Percentiles rank a stretch among this genome's conserved stretches.
Conservation (phyloP, 2,888 invertebrate genomes). For the Orchesellides sinensis region DNA sequence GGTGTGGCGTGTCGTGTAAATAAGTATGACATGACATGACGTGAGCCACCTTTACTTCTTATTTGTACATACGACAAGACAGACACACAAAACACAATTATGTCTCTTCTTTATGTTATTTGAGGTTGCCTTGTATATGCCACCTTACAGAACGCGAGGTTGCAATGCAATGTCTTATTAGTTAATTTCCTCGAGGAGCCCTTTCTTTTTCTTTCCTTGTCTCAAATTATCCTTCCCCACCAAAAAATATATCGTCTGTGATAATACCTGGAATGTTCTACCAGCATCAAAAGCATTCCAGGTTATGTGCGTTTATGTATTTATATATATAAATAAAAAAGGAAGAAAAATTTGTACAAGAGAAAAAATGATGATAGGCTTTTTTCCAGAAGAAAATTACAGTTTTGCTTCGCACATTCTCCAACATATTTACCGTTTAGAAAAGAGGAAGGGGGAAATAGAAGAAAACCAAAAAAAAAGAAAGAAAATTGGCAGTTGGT, state of each 20-base stretch:
- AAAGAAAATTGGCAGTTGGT: constrained; percentile 67
- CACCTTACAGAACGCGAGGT: no score
- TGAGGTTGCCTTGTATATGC: no score
- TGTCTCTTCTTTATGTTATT: not conserved
- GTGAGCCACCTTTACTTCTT: constrained; percentile 38
- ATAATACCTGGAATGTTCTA: constrained; percentile 39
- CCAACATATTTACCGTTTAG: no score
- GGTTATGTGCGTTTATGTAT: not conserved
- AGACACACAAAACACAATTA: not conserved
- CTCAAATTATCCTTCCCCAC: constrained; percentile 57
- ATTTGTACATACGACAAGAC: no score
- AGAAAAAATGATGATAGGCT: constrained; percentile 47
- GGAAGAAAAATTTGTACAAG: not conserved
- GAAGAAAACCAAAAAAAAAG: no score
- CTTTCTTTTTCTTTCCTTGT: no score
- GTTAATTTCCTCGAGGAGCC: constrained; percentile 50
- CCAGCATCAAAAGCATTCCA: constrained; percentile 16
- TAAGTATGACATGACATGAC: constrained; percentile 62
- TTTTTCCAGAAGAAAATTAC: constrained; percentile 53
- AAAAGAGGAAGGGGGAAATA: constrained; percentile 38
- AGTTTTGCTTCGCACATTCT: constrained; percentile 55
- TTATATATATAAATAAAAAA: not conserved
- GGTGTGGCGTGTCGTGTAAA: constrained; percentile 37
- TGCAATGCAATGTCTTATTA: no score
- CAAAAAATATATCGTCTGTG: constrained; percentile 40